Percentiles rank a stretch among this genome's conserved stretches.
Evolutionary conservation across 2,113 vertebrate genomes (phyloP).

Genomic region (Alexandromys fortis): DNA sequence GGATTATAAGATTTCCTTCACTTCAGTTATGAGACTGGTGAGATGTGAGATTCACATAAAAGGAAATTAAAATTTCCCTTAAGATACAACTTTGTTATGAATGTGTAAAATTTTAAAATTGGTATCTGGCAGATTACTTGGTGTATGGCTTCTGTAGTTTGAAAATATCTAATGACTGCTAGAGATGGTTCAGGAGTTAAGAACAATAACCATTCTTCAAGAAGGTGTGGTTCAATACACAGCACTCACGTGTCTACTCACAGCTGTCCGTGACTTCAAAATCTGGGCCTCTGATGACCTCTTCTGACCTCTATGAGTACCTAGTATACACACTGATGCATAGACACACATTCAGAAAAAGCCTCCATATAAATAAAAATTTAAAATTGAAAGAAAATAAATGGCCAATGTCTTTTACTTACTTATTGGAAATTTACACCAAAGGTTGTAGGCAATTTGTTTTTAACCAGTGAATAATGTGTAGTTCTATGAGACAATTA

Average conservation of each 20-base stretch:
- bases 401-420: background rate
- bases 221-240: background rate
- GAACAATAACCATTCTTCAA: background rate
- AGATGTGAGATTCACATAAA: background rate
- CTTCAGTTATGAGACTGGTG: too few relatives aligned
- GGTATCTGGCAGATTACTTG: background rate
- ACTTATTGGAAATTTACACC: background rate
- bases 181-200: background rate
- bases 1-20: background rate
- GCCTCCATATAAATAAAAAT: background rate
- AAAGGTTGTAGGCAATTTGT: too few relatives aligned
- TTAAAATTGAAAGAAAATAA: background rate
- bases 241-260: too few relatives aligned
- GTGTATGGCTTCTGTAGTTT: background rate
- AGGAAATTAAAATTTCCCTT: background rate
- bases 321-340: background rate
- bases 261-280: background rate
- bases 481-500: background rate
- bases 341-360: background rate
- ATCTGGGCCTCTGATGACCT: too few relatives aligned
- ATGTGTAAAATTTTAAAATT: background rate
- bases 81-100: too few relatives aligned
- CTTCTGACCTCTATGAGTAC: background rate
- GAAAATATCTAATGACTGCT: background rate
- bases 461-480: background rate